Percentiles rank a stretch among this genome's conserved stretches.
These are phyloP conservation scores for Polypedilum pembai DNA, from an alignment of 1,140 invertebrate genomes.

Conservation along the genomic window DNA sequence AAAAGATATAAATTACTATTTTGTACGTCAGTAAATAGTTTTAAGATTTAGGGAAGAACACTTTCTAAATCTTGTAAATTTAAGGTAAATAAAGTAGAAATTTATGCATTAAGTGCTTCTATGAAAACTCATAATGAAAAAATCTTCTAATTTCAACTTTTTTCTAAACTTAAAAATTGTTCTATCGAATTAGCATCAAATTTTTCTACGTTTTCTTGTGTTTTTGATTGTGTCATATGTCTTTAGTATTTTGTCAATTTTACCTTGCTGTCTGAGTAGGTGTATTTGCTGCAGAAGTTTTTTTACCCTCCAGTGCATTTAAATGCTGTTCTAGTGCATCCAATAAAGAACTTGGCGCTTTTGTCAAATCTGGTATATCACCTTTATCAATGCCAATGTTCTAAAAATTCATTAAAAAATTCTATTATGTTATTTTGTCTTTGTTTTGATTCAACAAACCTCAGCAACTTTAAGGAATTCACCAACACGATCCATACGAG, in stretches of 20 bases:
- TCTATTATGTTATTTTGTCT: slow-evolving; percentile 16
- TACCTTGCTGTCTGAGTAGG: slow-evolving; percentile 77
- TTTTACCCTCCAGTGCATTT: slow-evolving; percentile 85
- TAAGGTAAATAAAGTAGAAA: no score
- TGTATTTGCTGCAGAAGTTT: slow-evolving; percentile 74
- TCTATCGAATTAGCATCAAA: not conserved
- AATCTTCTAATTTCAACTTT: not conserved
- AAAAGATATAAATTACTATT: no score
- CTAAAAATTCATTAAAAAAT: slow-evolving; percentile 43
- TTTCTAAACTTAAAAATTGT: not conserved
- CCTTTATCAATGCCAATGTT: slow-evolving; percentile 98
- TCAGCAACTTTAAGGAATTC: slow-evolving; percentile 97
- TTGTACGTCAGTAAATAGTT: no score
- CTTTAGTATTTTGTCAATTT: slow-evolving; percentile 22
- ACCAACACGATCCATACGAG: slow-evolving; percentile 95
- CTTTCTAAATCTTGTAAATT: no score
- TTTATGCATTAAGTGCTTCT: not conserved
- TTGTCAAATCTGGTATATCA: slow-evolving; percentile 97
- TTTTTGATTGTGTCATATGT: slow-evolving; percentile 67
- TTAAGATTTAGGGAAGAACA: no score
- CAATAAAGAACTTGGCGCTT: slow-evolving; percentile 95
- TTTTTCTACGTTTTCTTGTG: slow-evolving; percentile 53
- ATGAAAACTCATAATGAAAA: not conserved
- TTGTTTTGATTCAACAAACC: slow-evolving; percentile 43
- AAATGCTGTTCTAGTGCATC: slow-evolving; percentile 97